A percentile compares a stretch with the other conserved stretches of the same genome.
Evolutionary conservation across 2,113 vertebrate genomes (phyloP).

Genomic region (Cavia aperea): DNA sequence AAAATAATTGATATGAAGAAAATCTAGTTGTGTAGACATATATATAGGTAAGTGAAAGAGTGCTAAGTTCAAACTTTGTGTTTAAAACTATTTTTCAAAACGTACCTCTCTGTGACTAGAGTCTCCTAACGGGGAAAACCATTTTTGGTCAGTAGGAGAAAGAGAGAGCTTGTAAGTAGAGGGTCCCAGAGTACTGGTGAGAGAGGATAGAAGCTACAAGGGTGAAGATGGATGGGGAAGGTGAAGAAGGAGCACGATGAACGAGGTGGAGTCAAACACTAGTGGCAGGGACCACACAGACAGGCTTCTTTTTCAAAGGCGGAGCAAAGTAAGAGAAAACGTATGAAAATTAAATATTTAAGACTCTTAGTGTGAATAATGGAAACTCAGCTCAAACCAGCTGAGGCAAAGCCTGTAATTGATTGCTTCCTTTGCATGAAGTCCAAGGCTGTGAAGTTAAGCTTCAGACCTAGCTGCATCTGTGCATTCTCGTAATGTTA

Average conservation of each 20-base stretch:
- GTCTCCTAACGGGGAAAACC: neutral
- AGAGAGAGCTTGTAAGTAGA: neutral
- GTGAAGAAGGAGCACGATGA: neutral
- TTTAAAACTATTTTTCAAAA: slow-evolving; percentile 29
- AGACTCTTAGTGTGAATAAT: neutral
- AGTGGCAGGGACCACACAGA: neutral
- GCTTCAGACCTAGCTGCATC: neutral
- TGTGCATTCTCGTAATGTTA: neutral
- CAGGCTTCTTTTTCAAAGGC: neutral
- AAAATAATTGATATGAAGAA: slow-evolving; percentile 24
- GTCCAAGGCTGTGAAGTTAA: neutral
- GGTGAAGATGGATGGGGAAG: neutral
- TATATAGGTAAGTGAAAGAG: slow-evolving; percentile 22
- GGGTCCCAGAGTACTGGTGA: neutral
- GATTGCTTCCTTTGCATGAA: neutral
- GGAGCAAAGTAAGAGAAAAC: neutral
- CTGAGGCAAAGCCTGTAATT: neutral
- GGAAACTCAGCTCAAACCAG: neutral
- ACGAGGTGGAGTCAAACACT: neutral
- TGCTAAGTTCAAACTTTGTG: neutral
- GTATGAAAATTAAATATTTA: neutral
- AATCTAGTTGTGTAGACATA: neutral
- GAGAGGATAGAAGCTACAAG: neutral
- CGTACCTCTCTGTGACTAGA: neutral
- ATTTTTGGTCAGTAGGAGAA: neutral